Base-by-base conservation (phyloP, 1,140 invertebrate genomes). In the Marisa cornuarietis region DNA sequence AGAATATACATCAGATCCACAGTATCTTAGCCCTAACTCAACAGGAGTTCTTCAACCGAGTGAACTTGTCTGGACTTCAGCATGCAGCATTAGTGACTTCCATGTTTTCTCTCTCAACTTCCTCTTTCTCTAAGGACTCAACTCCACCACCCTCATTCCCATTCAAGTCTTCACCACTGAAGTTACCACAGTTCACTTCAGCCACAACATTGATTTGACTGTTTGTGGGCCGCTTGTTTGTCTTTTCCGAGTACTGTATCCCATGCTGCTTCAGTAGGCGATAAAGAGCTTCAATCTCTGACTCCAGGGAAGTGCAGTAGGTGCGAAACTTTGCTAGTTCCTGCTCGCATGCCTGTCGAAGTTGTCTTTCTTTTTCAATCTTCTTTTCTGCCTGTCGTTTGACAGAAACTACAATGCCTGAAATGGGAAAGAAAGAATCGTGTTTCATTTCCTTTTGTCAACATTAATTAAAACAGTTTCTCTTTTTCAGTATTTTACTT, bases 381-480 rank as follows among this genome's bases (percentile, higher is more conserved):
- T 87, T 88, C 52, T 89, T 87, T 49, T 91, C 90, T 54, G 90
- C 85, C 79, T 91, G 88, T 31, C 82, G 85, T 81, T 91, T 90
- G 0, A 91, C 88, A 51, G 91, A 91, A 76, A 91, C 69, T 10
- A 91, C 87, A 73, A 91, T 90, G 61, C 91, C 91, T 91, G 82
- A 26, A 83, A 79, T n/a, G 51, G 26, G 78, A 75, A 71, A 77
- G 81, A 72, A 72, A 65, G 52, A 63, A 65, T n/a, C n/a, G n/a
- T n/a, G 31, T 42, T 42, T 42, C 31, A 42, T 42, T 42, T 42
- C 31, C 31, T 42, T 42, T 42, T 51, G 20, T 20, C 58, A 76
- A 5, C 49, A 58, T 49, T 49, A 20, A 58, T 49, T 49, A 20
- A 71, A 16, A 74, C 72, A 51, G 20, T 24, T 18, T 71, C 20